Evolutionary conservation across 2,888 invertebrate genomes (phyloP).

Genomic region (Hymenopus coronatus): DNA sequence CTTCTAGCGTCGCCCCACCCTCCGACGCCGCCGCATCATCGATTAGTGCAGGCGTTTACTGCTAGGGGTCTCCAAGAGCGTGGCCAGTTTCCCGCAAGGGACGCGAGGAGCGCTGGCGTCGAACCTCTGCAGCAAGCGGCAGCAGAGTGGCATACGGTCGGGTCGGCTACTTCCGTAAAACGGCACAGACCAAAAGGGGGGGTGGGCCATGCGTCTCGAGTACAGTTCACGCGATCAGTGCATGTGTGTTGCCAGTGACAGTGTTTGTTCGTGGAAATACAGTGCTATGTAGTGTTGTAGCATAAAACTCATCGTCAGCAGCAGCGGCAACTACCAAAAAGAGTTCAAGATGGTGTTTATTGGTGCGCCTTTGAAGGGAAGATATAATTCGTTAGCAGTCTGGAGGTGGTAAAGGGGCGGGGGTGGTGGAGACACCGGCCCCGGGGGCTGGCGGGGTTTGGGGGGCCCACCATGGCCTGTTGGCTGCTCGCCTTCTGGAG

Average conservation of each 20-base stretch:
- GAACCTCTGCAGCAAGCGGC: not conserved
- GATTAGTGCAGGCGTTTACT: conserved; percentile 1
- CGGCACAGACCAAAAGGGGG: not conserved
- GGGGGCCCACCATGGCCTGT: conserved; percentile 33
- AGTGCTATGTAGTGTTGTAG: conserved; percentile 7
- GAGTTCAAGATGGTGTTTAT: conserved; percentile 16
- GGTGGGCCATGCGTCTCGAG: not conserved
- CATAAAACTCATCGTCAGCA: not conserved
- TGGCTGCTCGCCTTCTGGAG: conserved; percentile 46
- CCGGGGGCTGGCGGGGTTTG: conserved; percentile 14
- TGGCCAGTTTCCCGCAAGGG: not conserved
- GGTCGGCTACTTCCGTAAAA: not conserved
- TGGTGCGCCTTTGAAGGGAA: not conserved
- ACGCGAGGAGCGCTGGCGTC: not conserved
- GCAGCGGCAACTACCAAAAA: not conserved
- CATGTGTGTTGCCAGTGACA: not conserved
- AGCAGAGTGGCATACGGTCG: not conserved
- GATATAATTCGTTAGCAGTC: conserved; percentile 19
- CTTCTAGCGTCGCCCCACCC: not conserved
- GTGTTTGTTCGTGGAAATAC: not conserved
- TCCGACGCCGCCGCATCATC: not conserved
- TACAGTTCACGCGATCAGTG: not conserved
- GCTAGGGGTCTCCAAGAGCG: conserved; percentile 3
- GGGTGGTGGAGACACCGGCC: conserved; percentile 42
- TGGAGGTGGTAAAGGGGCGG: conserved; percentile 19